Evolutionary conservation across 2,113 vertebrate genomes (phyloP), one percentile per base, ranked within the genome.

Genomic region (Meriones unguiculatus): DNA sequence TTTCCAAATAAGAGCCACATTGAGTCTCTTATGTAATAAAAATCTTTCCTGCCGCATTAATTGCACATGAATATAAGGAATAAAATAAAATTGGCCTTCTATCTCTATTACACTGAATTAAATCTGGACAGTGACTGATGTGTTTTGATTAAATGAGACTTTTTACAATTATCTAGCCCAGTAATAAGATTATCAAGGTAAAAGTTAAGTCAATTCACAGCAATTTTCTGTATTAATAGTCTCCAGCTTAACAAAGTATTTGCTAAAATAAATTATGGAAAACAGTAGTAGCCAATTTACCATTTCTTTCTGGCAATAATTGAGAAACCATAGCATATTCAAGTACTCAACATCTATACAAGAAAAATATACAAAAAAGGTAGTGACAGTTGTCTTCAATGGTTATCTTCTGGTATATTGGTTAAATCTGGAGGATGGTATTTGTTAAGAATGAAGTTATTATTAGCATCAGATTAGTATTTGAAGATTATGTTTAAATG

Each of bases 41-140:
- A 80, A 64, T 25, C 69, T 54, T 2, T 4, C 12, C 0, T 90
- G 72, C 28, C 67, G 50, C 25, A 93, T 96, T 97, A 81, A 93
- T 95, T 93, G 30, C 13, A 64, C 25, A 84, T 86, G 46, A 9
- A 0, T 38, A 46, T 93, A 97, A 97, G 97, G 35, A 82, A 73
- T 95, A 96, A 89, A 97, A 65, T 54, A n/a, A 41, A 91, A 70
- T 97, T 95, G 84, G 46, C 89, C 75, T 24, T 59, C 5, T 90
- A 93, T 46, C 64, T 67, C 0, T 67, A 88, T 41, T 65, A 12
- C 89, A 10, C 65, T 35, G 87, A 96, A 75, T 97, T 94, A 35
- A 65, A 94, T 32, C n/a, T 92, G 87, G 9, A 87, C 18, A 93
- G 25, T 46, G 69, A 87, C 72, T 50, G 82, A 28, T 59, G 15